Conservation (phyloP, 2,113 vertebrate genomes). For the Nipponia nippon region DNA sequence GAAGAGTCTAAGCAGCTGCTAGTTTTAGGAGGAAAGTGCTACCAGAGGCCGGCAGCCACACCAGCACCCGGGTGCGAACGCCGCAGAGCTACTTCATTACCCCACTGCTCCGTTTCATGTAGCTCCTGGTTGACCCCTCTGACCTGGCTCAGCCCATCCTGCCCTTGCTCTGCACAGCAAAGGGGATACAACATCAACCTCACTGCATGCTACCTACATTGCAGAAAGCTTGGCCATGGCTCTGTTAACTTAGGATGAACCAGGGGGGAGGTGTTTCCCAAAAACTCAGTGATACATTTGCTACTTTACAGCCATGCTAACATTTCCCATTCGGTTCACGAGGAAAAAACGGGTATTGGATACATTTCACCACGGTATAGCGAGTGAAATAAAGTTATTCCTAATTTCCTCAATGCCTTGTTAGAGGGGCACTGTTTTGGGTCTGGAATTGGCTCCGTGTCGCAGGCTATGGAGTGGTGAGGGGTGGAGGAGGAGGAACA, state of each 20-base stretch:
- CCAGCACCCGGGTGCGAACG: fast-evolving
- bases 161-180: not conserved
- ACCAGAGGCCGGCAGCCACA: not conserved
- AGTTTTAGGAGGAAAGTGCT: not conserved
- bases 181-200: not conserved
- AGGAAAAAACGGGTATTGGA: not conserved
- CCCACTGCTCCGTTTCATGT: fast-evolving
- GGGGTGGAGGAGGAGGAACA: not conserved
- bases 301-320: not conserved
- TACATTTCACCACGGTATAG: not conserved
- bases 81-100: not conserved
- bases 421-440: not conserved
- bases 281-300: not conserved
- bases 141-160: not conserved
- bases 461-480: not conserved
- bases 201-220: not conserved
- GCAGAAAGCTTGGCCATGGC: not conserved
- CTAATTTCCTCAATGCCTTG: not conserved
- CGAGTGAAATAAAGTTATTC: not conserved
- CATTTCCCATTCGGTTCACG: not conserved
- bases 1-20: not conserved
- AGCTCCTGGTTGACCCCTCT: not conserved
- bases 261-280: not conserved
- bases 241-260: not conserved
- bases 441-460: not conserved